Base-by-base conservation (phyloP, 2,888 invertebrate species). In the Diplolepis rosae region DNA sequence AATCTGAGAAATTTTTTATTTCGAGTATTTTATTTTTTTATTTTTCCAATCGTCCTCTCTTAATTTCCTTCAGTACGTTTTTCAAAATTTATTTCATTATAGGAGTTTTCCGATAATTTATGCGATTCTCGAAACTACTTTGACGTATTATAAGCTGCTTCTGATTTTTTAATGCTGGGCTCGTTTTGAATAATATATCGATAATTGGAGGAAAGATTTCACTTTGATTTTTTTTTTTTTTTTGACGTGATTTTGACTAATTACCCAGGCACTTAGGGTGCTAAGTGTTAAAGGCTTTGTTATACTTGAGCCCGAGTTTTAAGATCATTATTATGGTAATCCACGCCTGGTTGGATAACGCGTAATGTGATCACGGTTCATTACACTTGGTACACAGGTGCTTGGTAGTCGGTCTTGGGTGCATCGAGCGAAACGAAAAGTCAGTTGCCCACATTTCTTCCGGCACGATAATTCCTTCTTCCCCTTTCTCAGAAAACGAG, bases 241-340 rank as follows among this genome's bases (percentile, higher is more conserved):
- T 61, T 61, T 61, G 56, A 61, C 35, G 35, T 39, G 35, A 61
- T 61, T 61, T 39, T 18, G 24, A 61, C 35, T 61, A 61, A 61
- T 61, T 39, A 61, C 5, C 13, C 35, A 15, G 42, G 11, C 22
- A 56, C 5, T 13, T 18, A 56, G 22, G 22, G 35, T 32, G 13
- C 15, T 22, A 35, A 56, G 13, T 35, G 35, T 35, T 4, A 11
- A 13, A 13, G 11, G 18, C 18, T 22, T 7, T 35, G 22, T 13
- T 56, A 56, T 9, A 35, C 11, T 56, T 56, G 22, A 56, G 32
- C 35, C 56, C 22, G 56, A 30, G 32, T 56, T 32, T 56, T 50
- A 48, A 30, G n/a, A n/a, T n/a, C n/a, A 66, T 66, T 24, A 66
- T 50, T 66, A 66, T 66, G 48, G 66, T 50, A 66, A 48, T 45